A percentile compares a stretch with the other conserved stretches of the same genome.
Evolutionary conservation across 2,888 invertebrate species (phyloP).

Genomic region (Ophonus ardosiacus): DNA sequence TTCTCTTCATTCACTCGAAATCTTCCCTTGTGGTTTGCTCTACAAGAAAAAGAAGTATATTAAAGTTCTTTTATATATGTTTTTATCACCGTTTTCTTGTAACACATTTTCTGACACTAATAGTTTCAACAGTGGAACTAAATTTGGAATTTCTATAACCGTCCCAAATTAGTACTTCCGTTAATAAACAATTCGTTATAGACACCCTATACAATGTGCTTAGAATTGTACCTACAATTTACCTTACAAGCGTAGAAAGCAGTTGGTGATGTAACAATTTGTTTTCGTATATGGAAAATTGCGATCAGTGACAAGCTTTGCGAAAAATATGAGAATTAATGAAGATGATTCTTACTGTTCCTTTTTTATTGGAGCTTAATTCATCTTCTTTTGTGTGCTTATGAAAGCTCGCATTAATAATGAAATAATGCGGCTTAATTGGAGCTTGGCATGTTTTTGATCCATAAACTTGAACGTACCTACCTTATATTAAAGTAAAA

Average conservation of each 20-base stretch:
- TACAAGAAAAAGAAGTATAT: neutral
- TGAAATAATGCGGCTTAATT: neutral
- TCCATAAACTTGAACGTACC: conserved; percentile 12
- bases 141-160: neutral
- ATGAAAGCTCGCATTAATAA: neutral
- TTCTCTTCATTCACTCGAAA: neutral
- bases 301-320: neutral
- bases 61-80: neutral
- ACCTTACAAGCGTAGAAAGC: neutral
- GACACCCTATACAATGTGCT: neutral
- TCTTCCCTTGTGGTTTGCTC: neutral
- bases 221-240: neutral
- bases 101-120: neutral
- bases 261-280: neutral
- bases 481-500: neutral
- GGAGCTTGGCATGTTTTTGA: neutral
- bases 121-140: neutral
- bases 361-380: neutral
- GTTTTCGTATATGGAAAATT: neutral
- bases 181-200: neutral
- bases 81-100: neutral
- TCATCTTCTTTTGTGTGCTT: neutral
- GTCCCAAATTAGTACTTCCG: neutral
- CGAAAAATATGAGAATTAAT: neutral
- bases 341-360: neutral